Evolutionary conservation across 2,888 invertebrate genomes (phyloP), one percentile per base, ranked within the genome.

Genomic region (Ochlodes sylvanus): DNA sequence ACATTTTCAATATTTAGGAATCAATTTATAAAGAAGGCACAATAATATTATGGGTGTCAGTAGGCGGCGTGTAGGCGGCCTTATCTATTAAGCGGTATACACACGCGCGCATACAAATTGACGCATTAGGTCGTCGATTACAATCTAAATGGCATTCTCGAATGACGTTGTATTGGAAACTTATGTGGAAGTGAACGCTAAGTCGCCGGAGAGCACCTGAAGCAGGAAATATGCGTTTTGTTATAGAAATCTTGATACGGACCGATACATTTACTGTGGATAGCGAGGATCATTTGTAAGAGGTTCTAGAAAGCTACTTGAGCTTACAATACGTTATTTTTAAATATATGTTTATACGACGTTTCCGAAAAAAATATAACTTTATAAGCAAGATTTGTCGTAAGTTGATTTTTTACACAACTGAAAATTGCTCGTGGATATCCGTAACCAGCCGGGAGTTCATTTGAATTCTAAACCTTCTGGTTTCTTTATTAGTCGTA

Each of bases 81-180:
- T 81, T 86, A 84, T 86, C 86, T 83, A 77, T 80, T 78, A 79
- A 71, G 83, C 75, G 75, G 79, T 73, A 83, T 80, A 83, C 89
- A 84, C 86, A 84, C 84, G 83, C 84, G 89, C 84, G 89, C 89
- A 89, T 89, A 89, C 87, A 86, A 87, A 90, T 89, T 81, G 88
- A 82, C 79, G 80, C 81, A 89, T 88, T 90, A 88, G 69, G 79
- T 79, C 74, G 74, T 62, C 79, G 85, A 88, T 87, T 82, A 81
- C 79, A 77, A 86, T 87, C 87, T 86, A 80, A 85, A 87, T 84
- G 77, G 84, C 79, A 79, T 81, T 79, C 81, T 78, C 81, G 79
- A 83, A 89, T 88, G 83, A 88, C 88, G 87, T 82, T 83, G 78
- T 88, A 85, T 85, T 82, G 81, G 80, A 82, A 80, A 84, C 79